phyloP scores from a whole-genome alignment of 1,140 invertebrate species.

The Monomorium pharaonis region DNA sequence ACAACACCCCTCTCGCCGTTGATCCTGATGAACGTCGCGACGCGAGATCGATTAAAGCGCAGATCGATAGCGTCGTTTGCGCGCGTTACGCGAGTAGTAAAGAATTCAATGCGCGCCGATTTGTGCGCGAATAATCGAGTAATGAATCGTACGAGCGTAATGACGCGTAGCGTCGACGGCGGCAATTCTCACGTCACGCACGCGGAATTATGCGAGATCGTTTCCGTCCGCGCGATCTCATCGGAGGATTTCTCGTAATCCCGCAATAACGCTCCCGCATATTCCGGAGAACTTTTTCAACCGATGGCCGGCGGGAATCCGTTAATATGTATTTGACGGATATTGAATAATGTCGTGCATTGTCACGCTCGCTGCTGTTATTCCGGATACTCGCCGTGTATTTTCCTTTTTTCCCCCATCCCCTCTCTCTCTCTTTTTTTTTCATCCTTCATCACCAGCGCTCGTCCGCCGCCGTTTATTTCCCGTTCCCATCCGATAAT shows the following conservation, averaged over 20 bases:
- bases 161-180: slow-evolving; percentile 10
- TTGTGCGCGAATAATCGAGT: background rate
- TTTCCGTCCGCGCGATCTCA: background rate
- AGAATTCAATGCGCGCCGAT: background rate
- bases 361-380: slow-evolving; percentile 40
- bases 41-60: slow-evolving; percentile 60
- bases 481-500: slow-evolving; percentile 40
- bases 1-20: slow-evolving; percentile 53
- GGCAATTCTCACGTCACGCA: slow-evolving; percentile 4
- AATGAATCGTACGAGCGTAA: background rate
- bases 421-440: background rate
- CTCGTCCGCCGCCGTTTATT: slow-evolving; percentile 39
- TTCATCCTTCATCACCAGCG: background rate
- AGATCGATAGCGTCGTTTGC: slow-evolving; percentile 27
- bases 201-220: slow-evolving; percentile 38
- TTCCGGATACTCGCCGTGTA: background rate
- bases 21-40: slow-evolving; percentile 63
- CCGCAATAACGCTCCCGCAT: slow-evolving; percentile 33
- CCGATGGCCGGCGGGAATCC: slow-evolving; percentile 35
- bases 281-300: slow-evolving; percentile 38
- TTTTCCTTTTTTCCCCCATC: background rate
- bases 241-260: slow-evolving; percentile 19
- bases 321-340: slow-evolving; percentile 57
- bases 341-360: slow-evolving; percentile 55
- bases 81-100: background rate